A percentile compares a stretch with the other conserved stretches of the same genome.
These are phyloP conservation scores for Tyria jacobaeae DNA, from an alignment of 2,888 invertebrate genomes.

Conservation along the genomic window DNA sequence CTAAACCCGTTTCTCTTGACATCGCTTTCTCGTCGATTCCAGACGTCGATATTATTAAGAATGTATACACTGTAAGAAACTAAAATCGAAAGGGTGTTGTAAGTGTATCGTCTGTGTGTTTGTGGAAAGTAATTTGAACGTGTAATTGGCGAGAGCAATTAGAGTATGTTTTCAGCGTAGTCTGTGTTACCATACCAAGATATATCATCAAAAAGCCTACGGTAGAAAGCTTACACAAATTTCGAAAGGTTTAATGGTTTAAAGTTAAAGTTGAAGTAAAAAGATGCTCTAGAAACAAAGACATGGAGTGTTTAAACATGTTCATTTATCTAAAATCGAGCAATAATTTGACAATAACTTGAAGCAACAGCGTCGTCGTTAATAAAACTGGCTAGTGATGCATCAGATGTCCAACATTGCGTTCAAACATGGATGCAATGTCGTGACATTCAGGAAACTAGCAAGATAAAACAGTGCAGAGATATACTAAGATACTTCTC, in stretches of 20 bases:
- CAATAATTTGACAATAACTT: slow-evolving; percentile 30
- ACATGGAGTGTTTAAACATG: neutral
- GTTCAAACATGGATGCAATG: slow-evolving; percentile 39
- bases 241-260: neutral
- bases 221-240: no score
- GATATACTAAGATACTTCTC: slow-evolving; percentile 40
- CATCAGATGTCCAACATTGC: slow-evolving; percentile 38
- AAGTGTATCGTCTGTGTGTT: no score
- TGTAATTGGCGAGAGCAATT: no score
- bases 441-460: slow-evolving; percentile 44
- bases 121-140: no score
- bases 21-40: neutral
- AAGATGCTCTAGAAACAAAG: neutral
- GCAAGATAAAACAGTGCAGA: slow-evolving; percentile 42
- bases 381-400: slow-evolving; percentile 37
- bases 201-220: no score
- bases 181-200: no score
- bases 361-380: slow-evolving; percentile 20
- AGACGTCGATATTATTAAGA: neutral
- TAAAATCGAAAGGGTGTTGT: no score
- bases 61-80: neutral
- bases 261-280: neutral
- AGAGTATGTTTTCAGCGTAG: no score
- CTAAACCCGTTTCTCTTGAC: neutral
- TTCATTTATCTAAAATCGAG: slow-evolving; percentile 19